Evolutionary conservation across 1,140 invertebrate species (phyloP).

Genomic region (Drosophila biarmipes): DNA sequence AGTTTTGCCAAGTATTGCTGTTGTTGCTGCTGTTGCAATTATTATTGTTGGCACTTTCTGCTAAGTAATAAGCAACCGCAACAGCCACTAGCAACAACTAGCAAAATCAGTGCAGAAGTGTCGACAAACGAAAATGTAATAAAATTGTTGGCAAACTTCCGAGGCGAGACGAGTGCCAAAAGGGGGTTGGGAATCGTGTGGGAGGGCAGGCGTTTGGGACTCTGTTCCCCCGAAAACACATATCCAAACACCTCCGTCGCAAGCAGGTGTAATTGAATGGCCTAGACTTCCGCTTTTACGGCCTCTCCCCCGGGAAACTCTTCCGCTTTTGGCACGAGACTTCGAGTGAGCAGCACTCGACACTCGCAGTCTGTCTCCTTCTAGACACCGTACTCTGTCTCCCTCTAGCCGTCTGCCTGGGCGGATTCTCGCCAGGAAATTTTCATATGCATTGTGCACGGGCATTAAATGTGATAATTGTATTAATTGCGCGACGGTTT

Average conservation of each 20-base stretch:
- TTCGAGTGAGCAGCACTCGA: slow-evolving; percentile 33
- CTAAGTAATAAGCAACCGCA: slow-evolving; percentile 71
- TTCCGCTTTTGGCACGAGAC: slow-evolving; percentile 67
- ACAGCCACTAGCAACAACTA: slow-evolving; percentile 38
- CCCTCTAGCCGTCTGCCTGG: slow-evolving; percentile 20
- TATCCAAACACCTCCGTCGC: slow-evolving; percentile 28
- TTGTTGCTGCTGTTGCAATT: slow-evolving; percentile 73
- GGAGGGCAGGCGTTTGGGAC: neutral
- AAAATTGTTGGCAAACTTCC: slow-evolving; percentile 79
- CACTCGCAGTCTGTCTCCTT: slow-evolving; percentile 14
- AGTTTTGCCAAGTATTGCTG: slow-evolving; percentile 47
- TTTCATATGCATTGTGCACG: slow-evolving; percentile 67
- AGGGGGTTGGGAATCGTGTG: neutral
- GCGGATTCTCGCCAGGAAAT: slow-evolving; percentile 44
- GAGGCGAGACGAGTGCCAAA: slow-evolving; percentile 45
- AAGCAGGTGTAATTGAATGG: slow-evolving; percentile 81
- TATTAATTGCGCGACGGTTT: slow-evolving; percentile 69
- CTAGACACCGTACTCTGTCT: neutral
- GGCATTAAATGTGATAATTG: slow-evolving; percentile 74
- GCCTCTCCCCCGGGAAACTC: slow-evolving; percentile 32
- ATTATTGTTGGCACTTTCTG: slow-evolving; percentile 74
- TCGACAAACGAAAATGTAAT: slow-evolving; percentile 80
- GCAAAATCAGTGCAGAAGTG: slow-evolving; percentile 60
- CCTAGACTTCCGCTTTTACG: slow-evolving; percentile 34
- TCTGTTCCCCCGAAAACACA: neutral